phyloP scores from a whole-genome alignment of 2,113 vertebrate genomes.

The Collichthys lucidus region DNA sequence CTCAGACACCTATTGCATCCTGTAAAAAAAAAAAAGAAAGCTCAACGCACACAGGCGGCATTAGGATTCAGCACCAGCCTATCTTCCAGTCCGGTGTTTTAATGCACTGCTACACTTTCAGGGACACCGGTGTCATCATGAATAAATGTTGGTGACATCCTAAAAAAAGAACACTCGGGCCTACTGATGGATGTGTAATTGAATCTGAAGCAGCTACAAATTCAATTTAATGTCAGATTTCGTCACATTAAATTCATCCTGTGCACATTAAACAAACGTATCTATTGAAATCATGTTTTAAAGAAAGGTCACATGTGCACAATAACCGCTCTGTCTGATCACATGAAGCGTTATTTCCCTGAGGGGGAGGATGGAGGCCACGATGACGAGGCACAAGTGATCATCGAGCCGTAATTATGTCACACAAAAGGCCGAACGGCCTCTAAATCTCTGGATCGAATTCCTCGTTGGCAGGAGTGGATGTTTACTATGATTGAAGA shows the following conservation, averaged over 20 bases:
- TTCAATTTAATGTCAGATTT: constrained; percentile 17
- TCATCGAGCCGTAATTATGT: constrained; percentile 29
- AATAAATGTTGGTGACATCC: constrained; percentile 40
- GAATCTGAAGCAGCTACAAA: constrained; percentile 34
- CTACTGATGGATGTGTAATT: constrained; percentile 33
- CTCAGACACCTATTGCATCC: constrained; percentile 82
- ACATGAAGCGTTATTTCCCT: constrained; percentile 19
- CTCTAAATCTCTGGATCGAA: constrained; percentile 25
- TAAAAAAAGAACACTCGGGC: constrained; percentile 10
- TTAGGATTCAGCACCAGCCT: constrained; percentile 71
- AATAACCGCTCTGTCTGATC: constrained; percentile 17
- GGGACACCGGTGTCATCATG: constrained; percentile 38
- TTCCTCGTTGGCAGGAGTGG: constrained; percentile 3
- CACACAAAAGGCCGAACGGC: constrained; percentile 27
- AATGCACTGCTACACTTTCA: constrained; percentile 55
- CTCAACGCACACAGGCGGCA: constrained; percentile 59
- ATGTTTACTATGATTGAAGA: not conserved
- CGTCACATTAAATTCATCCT: constrained; percentile 17
- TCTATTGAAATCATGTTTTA: not conserved
- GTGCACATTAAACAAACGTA: not conserved
- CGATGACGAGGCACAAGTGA: constrained; percentile 51
- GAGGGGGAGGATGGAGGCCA: constrained; percentile 19
- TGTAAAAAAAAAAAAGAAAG: constrained; percentile 70
- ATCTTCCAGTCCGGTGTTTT: constrained; percentile 51
- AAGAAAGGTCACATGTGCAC: not conserved